Evolutionary conservation across 2,113 vertebrate species (phyloP).

Genomic region (Neolamprologus sp.): DNA sequence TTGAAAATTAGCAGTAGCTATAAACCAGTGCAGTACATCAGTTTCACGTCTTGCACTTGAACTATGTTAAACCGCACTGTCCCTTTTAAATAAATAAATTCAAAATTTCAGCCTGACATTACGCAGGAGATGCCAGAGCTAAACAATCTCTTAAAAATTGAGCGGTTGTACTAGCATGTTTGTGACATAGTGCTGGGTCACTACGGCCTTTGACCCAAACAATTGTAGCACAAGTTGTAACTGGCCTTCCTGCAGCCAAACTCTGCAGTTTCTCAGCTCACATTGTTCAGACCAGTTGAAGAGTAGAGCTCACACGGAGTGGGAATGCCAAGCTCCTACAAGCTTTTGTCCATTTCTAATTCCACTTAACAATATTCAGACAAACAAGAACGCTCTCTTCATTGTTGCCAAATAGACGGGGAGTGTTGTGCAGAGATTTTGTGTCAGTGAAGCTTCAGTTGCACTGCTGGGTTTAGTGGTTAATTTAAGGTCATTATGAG

Average conservation of each 20-base stretch:
- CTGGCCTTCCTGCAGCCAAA: background rate
- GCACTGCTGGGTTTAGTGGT: background rate
- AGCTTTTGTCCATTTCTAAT: background rate
- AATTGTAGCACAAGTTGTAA: background rate
- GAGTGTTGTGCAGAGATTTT: background rate
- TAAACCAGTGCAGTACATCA: background rate
- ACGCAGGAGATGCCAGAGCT: background rate
- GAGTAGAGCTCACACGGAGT: background rate
- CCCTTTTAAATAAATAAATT: background rate
- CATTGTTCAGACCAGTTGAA: background rate
- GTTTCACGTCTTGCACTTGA: background rate
- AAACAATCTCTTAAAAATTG: background rate
- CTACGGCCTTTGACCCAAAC: background rate
- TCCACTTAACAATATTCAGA: background rate
- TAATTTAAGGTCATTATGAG: background rate
- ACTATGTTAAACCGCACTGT: background rate
- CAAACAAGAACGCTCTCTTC: background rate
- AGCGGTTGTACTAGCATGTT: fast-evolving
- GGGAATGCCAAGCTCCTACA: background rate
- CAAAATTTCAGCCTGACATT: background rate
- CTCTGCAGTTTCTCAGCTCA: background rate
- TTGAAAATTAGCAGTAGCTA: background rate
- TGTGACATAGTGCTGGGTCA: background rate
- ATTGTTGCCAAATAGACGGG: background rate
- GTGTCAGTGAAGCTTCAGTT: background rate